Evolutionary conservation across 2,113 vertebrate genomes (phyloP).

Genomic region (Hiodon tergisus): DNA sequence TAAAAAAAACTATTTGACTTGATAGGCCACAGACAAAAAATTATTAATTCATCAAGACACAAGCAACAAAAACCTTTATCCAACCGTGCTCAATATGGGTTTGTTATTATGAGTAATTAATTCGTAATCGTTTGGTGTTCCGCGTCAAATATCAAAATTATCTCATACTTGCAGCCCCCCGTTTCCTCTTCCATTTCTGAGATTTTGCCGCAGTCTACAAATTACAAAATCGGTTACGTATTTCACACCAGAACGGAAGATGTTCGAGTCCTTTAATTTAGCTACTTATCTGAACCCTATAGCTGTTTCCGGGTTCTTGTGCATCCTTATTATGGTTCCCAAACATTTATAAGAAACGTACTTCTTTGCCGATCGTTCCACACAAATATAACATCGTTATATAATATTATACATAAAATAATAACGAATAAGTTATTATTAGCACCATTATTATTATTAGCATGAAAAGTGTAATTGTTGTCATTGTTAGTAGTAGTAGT

Average conservation of each 20-base stretch:
- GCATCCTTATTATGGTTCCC: constrained; percentile 22
- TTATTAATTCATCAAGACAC: too few relatives aligned
- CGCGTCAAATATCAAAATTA: neutral
- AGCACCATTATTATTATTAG: too few relatives aligned
- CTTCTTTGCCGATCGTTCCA: constrained; percentile 11
- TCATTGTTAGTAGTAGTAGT: neutral
- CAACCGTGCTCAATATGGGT: neutral
- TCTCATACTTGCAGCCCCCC: constrained; percentile 35
- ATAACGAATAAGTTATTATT: neutral
- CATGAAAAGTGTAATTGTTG: neutral
- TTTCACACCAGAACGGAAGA: too few relatives aligned
- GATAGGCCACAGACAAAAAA: too few relatives aligned
- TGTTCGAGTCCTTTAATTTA: too few relatives aligned
- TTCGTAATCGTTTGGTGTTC: neutral
- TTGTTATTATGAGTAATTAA: neutral
- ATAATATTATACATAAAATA: neutral
- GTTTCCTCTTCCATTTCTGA: constrained; percentile 31
- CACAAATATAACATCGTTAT: neutral
- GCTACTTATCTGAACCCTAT: neutral
- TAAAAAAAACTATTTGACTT: too few relatives aligned
- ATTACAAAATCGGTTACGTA: neutral
- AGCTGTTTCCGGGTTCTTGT: constrained; percentile 41
- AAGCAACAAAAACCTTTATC: too few relatives aligned
- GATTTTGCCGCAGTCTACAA: neutral
- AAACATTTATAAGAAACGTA: neutral